Evolutionary conservation across 2,888 invertebrate genomes (phyloP).

Genomic region (Dynastes maya): DNA sequence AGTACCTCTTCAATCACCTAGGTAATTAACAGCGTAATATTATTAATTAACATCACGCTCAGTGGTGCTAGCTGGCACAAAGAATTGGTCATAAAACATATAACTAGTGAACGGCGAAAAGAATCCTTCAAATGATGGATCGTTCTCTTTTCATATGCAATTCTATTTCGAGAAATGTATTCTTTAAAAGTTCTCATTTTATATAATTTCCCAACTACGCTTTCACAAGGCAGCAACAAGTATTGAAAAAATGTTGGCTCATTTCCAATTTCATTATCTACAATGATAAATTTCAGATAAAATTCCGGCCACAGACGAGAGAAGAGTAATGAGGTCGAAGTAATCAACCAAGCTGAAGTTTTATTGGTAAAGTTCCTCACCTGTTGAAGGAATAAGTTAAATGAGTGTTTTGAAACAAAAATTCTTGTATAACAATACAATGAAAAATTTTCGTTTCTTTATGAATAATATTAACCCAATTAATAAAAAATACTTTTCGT

Average conservation of each 20-base stretch:
- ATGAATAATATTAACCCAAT: too few relatives aligned
- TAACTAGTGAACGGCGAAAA: too few relatives aligned
- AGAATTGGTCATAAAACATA: too few relatives aligned
- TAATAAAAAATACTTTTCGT: too few relatives aligned
- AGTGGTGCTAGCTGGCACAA: too few relatives aligned
- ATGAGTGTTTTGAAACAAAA: neutral
- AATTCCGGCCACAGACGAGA: neutral
- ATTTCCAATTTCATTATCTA: conserved; percentile 10
- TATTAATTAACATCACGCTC: too few relatives aligned
- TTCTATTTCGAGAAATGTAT: too few relatives aligned
- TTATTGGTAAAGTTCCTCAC: neutral
- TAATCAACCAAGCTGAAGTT: neutral
- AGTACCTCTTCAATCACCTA: too few relatives aligned
- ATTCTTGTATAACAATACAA: neutral
- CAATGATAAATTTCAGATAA: conserved; percentile 6
- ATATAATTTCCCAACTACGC: neutral
- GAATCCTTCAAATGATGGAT: too few relatives aligned
- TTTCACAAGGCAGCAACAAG: conserved; percentile 5
- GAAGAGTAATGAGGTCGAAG: neutral
- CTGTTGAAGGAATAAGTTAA: conserved; percentile 12
- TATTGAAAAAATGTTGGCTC: conserved; percentile 16
- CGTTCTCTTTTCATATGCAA: too few relatives aligned
- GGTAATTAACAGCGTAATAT: too few relatives aligned
- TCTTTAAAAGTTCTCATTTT: too few relatives aligned
- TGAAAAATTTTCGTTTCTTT: neutral